phyloP scores from a whole-genome alignment of 2,888 invertebrate species.

The Margaritifera margaritifera region DNA sequence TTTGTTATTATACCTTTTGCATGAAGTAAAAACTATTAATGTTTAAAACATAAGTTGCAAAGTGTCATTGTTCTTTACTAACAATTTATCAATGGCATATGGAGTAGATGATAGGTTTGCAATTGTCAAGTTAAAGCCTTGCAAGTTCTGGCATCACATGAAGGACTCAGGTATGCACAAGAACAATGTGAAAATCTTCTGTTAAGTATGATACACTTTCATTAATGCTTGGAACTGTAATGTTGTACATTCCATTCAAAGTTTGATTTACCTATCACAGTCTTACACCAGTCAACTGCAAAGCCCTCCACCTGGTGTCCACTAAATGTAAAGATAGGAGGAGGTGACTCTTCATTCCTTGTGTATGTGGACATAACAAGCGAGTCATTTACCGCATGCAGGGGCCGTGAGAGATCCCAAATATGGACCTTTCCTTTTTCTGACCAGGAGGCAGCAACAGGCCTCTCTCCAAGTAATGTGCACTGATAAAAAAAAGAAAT shows the following conservation, averaged over 20 bases:
- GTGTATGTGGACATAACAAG: slow-evolving; percentile 66
- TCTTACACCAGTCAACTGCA: slow-evolving; percentile 93
- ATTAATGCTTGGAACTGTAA: too few species aligned
- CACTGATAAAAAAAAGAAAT: slow-evolving; percentile 57
- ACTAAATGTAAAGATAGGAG: slow-evolving; percentile 87
- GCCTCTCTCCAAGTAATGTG: slow-evolving; percentile 78
- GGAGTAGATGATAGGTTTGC: too few species aligned
- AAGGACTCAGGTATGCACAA: too few species aligned
- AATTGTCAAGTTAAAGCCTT: too few species aligned
- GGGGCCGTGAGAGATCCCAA: slow-evolving; percentile 89
- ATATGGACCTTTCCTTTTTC: slow-evolving; percentile 93
- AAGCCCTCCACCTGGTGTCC: slow-evolving; percentile 96
- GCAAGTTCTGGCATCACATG: too few species aligned
- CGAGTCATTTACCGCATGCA: slow-evolving; percentile 86
- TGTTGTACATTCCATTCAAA: too few species aligned
- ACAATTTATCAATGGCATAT: too few species aligned
- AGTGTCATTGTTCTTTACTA: too few species aligned
- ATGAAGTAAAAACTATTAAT: too few species aligned
- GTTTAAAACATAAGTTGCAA: too few species aligned
- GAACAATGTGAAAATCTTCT: too few species aligned
- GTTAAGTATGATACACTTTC: background rate
- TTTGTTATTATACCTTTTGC: too few species aligned
- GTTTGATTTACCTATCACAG: slow-evolving; percentile 78
- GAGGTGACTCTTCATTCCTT: slow-evolving; percentile 57
- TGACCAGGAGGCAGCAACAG: slow-evolving; percentile 94